A percentile compares a stretch with the other conserved stretches of the same genome.
These are phyloP conservation scores for Tryphoninae sp. DNA, from an alignment of 2,888 invertebrate species.

Conservation along the genomic window DNA sequence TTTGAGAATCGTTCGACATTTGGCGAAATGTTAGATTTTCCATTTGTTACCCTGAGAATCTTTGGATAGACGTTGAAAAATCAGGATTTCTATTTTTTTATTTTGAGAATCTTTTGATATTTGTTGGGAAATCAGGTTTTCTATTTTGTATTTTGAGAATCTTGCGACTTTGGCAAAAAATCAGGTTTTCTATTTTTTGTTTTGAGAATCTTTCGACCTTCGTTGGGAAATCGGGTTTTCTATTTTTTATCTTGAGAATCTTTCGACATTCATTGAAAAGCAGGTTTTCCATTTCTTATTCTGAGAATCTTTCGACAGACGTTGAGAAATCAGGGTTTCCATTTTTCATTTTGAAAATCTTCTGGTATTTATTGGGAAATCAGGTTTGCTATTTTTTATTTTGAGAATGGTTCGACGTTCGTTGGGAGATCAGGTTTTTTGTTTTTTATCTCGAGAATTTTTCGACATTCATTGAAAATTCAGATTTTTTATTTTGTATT, in stretches of 20 bases:
- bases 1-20: too few species aligned
- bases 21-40: too few species aligned
- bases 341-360: too few species aligned
- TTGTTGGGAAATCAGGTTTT: neutral
- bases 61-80: too few species aligned
- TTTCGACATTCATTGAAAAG: neutral
- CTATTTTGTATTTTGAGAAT: neutral
- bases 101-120: neutral
- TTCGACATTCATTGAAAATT: neutral
- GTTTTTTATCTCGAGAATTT: too few species aligned
- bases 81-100: too few species aligned
- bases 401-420: too few species aligned
- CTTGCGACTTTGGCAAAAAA: neutral
- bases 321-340: too few species aligned
- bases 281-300: neutral
- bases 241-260: too few species aligned
- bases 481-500: neutral
- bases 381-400: neutral
- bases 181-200: neutral
- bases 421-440: too few species aligned
- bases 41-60: too few species aligned
- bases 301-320: too few species aligned
- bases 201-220: neutral
- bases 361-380: neutral
- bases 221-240: neutral